phyloP scores from a whole-genome alignment of 1,140 invertebrate species.

The Dryas iulia region DNA sequence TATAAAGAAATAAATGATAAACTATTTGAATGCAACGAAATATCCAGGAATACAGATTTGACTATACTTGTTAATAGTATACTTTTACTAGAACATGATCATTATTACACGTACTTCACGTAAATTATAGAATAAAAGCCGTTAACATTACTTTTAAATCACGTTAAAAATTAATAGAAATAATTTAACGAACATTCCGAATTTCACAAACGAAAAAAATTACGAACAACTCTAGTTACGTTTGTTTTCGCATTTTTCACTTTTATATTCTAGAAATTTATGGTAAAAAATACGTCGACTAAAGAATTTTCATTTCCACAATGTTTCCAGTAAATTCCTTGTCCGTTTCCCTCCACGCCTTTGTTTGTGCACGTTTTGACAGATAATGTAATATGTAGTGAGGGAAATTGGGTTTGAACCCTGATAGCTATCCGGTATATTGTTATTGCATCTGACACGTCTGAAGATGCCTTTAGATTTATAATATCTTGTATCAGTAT shows the following conservation, averaged over 20 bases:
- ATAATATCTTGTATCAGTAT: slow-evolving; percentile 12
- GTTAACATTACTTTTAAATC: too few relatives aligned
- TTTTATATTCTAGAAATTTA: background rate
- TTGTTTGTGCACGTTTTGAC: slow-evolving; percentile 54
- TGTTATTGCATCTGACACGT: slow-evolving; percentile 44
- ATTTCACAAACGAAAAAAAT: too few relatives aligned
- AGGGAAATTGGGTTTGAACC: slow-evolving; percentile 52
- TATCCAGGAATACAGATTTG: too few relatives aligned
- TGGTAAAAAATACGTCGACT: slow-evolving; percentile 1
- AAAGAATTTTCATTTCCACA: slow-evolving; percentile 32
- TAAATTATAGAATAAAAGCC: too few relatives aligned
- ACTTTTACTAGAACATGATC: too few relatives aligned
- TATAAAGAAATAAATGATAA: too few relatives aligned
- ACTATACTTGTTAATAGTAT: too few relatives aligned
- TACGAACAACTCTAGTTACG: background rate
- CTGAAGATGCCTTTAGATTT: slow-evolving; percentile 20
- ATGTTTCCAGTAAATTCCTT: slow-evolving; percentile 31
- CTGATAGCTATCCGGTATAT: slow-evolving; percentile 34
- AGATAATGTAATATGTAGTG: slow-evolving; percentile 54
- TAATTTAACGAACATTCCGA: too few relatives aligned
- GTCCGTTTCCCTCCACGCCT: slow-evolving; percentile 36
- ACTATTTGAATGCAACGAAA: too few relatives aligned
- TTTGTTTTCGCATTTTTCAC: background rate
- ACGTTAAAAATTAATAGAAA: too few relatives aligned
- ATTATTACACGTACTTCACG: too few relatives aligned